Evolutionary conservation across 2,797 vertebrate species (phyloP).

Genomic region (Lutjanus campechanus): DNA sequence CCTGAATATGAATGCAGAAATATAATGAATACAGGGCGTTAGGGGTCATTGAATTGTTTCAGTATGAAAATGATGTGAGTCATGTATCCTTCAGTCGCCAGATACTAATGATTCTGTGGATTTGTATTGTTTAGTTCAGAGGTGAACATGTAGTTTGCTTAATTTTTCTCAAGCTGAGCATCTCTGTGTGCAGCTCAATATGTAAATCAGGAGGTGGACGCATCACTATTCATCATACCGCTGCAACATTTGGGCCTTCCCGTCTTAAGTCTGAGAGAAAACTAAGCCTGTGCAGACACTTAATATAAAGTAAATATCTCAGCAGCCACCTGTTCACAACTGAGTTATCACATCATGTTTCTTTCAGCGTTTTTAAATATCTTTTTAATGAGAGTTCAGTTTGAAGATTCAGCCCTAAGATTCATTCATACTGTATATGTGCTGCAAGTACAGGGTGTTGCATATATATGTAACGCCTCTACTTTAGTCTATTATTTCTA

Average conservation of each 20-base stretch:
- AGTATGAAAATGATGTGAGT: neutral
- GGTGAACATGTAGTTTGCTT: neutral
- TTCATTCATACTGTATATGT: neutral
- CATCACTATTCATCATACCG: neutral
- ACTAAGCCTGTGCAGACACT: neutral
- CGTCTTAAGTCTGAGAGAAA: neutral
- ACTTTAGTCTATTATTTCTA: neutral
- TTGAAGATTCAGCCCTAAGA: neutral
- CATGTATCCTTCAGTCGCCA: constrained; percentile 2
- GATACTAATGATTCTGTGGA: neutral
- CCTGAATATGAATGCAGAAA: neutral
- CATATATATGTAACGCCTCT: too few species aligned
- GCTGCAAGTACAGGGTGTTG: too few species aligned
- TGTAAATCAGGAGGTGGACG: too few species aligned
- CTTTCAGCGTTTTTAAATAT: neutral
- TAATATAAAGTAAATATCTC: neutral
- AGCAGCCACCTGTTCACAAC: neutral
- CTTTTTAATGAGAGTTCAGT: neutral
- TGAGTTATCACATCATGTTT: neutral
- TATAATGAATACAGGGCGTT: neutral
- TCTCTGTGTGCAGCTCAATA: neutral
- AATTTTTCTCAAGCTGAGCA: neutral
- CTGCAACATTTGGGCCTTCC: neutral
- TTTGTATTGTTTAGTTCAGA: neutral
- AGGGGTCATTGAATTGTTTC: neutral